These are phyloP conservation scores for Bombylius discolor DNA, from an alignment of 2,888 invertebrate species.

Conservation along the genomic window DNA sequence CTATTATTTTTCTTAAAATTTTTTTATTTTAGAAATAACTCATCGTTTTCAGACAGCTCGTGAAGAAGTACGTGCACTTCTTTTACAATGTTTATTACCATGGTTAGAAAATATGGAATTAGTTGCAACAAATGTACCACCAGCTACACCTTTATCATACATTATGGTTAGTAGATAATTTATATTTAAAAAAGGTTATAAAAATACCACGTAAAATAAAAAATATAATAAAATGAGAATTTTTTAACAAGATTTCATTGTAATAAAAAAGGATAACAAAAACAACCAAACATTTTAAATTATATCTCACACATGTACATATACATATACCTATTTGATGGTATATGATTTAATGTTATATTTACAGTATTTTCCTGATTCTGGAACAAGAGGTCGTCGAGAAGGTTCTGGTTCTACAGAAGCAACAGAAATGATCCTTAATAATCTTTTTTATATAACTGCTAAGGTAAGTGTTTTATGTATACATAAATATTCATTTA, in stretches of 20 bases:
- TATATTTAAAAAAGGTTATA: not conserved
- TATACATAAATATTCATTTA: too few species aligned
- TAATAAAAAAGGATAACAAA: too few species aligned
- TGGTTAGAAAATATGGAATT: constrained; percentile 99
- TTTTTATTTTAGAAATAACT: constrained; percentile 68
- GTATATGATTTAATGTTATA: not conserved
- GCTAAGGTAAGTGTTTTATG: constrained; percentile 55
- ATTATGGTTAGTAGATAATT: constrained; percentile 51
- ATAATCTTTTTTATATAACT: constrained; percentile 96
- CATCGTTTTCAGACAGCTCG: constrained; percentile 92
- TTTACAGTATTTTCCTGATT: constrained; percentile 44
- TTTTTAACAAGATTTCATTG: not conserved
- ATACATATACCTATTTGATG: too few species aligned
- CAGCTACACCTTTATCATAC: constrained; percentile 69
- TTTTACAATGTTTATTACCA: constrained; percentile 85
- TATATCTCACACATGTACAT: not conserved
- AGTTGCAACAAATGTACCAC: constrained; percentile 92
- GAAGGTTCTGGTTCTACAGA: constrained; percentile 98
- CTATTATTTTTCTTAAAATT: not conserved
- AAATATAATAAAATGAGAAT: not conserved
- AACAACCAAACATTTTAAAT: not conserved
- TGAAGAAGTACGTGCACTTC: constrained; percentile 78
- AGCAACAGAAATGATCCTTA: constrained; percentile 99
- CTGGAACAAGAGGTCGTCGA: constrained; percentile 56
- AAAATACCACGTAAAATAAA: not conserved